These are phyloP conservation scores for Ophion obscuratus DNA, from an alignment of 2,888 invertebrate genomes.

Conservation along the genomic window DNA sequence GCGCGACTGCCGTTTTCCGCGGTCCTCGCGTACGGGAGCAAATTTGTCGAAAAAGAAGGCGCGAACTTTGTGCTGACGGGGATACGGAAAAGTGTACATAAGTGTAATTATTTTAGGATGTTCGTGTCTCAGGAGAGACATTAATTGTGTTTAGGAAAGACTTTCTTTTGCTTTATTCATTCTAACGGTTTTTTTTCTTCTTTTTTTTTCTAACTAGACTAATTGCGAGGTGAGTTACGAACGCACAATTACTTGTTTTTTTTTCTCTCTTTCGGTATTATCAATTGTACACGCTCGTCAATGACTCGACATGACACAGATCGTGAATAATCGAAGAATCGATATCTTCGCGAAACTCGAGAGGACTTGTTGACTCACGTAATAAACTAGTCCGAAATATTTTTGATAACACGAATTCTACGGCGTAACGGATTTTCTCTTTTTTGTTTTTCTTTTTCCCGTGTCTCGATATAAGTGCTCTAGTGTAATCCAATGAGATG, in stretches of 20 bases:
- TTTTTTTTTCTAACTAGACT: conserved; percentile 37
- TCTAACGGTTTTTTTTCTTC: conserved; percentile 28
- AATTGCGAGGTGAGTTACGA: conserved; percentile 8
- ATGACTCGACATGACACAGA: conserved; percentile 27
- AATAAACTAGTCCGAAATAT: conserved; percentile 61
- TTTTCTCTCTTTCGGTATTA: conserved; percentile 12
- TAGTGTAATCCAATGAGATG: conserved; percentile 25
- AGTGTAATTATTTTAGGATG: conserved; percentile 51
- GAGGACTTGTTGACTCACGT: conserved; percentile 27
- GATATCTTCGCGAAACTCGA: conserved; percentile 9
- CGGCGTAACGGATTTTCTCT: conserved; percentile 25
- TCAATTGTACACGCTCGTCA: conserved; percentile 15
- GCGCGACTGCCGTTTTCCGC: not conserved
- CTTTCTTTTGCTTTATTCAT: conserved; percentile 22
- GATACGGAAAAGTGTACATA: conserved; percentile 57
- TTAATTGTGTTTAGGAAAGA: conserved; percentile 38
- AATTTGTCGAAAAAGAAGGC: conserved; percentile 1
- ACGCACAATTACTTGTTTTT: conserved; percentile 37
- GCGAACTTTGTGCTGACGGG: conserved; percentile 34
- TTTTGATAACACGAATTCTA: conserved; percentile 61
- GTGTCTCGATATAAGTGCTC: conserved; percentile 18
- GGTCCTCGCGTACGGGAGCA: not conserved
- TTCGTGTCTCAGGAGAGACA: conserved; percentile 26
- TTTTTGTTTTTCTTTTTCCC: conserved; percentile 9
- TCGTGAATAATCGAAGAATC: conserved; percentile 8